Base-by-base conservation (phyloP, 1,140 invertebrate genomes). In the Mylabris phalerata region DNA sequence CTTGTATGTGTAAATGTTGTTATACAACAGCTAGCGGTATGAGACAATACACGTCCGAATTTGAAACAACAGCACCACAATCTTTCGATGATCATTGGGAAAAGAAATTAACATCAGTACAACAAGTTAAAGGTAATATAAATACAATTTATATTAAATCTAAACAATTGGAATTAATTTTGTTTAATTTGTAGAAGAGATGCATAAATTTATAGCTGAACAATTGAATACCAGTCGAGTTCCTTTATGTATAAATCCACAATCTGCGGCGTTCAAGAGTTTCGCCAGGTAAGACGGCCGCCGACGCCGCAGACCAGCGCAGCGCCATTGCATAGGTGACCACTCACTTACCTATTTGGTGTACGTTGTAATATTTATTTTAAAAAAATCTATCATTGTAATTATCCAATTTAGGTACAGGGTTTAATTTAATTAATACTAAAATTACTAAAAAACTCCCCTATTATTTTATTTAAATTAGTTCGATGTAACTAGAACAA, bases 1-100 rank as follows among this genome's bases (percentile, higher is more conserved):
- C 96, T 43, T 99, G 97, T 75, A 99, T 99, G 97, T 99, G 97
- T 80, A 90, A 90, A 70, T 99, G 97, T 75, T 99, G 97, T 78
- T 91, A 88, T 73, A 89, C 84, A 65, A 85, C 83, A 55, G 82
- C 83, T 39, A 81, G 81, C 60, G 84, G 84, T 11, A 77, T 86
- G 71, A 80, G 95, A 57, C 90, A 94, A 74, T 98, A 95, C 77
- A 92, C 90, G 52, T 80, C 83, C 32, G 94, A 98, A 74, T 92
- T 98, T 69, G 96, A 98, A 77, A 95, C 95, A 10, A 84, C 86
- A 47, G 90, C 95, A 45, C 82, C 86, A 32, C 85, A 89, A 72
- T 82, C 88, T 47, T 98, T 98, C 76, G 91, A 95, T 75, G 94
- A 97, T 79, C 81, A 83, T 60, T 98, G 95, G 91, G 95, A 98